These are phyloP conservation scores for Amblyjoppa fuscipennis DNA, from an alignment of 2,888 invertebrate species.

Conservation along the genomic window DNA sequence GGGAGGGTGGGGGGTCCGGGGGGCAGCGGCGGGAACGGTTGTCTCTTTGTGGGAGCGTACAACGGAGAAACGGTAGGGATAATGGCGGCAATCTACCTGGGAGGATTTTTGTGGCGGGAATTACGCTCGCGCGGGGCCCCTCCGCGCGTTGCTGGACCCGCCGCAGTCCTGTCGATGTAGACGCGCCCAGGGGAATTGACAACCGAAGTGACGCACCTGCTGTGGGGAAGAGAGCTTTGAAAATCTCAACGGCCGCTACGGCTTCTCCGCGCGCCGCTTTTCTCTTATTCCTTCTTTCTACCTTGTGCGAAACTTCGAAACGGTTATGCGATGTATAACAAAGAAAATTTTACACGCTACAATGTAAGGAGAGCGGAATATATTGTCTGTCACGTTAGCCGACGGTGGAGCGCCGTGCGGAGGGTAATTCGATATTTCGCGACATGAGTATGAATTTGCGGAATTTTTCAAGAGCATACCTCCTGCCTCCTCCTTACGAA, in stretches of 20 bases:
- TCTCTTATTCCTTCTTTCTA: not conserved
- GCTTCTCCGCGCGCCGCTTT: not conserved
- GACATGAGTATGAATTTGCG: constrained; percentile 37
- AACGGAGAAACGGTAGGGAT: constrained; percentile 74
- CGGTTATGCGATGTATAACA: constrained; percentile 8
- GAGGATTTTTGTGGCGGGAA: constrained; percentile 83
- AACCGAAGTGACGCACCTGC: constrained; percentile 34
- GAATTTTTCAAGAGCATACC: constrained; percentile 16
- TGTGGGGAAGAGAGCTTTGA: constrained; percentile 17
- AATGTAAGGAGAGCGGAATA: not conserved
- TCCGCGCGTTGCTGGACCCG: constrained; percentile 24
- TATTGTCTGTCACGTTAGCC: not conserved
- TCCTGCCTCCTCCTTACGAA: not conserved
- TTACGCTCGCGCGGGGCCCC: constrained; percentile 74
- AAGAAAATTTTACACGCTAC: not conserved
- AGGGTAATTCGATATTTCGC: constrained; percentile 25
- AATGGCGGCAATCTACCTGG: constrained; percentile 84
- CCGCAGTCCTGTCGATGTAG: constrained; percentile 9
- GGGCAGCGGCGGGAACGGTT: constrained; percentile 10
- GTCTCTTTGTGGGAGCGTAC: constrained; percentile 61
- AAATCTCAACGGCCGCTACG: constrained; percentile 38
- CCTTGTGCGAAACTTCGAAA: not conserved
- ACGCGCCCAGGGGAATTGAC: constrained; percentile 31
- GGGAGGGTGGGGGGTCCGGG: constrained; percentile 21
- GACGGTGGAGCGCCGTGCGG: not conserved